Base-by-base conservation (phyloP, 2,797 vertebrate genomes). In the Cercopithecus hamlyni region DNA sequence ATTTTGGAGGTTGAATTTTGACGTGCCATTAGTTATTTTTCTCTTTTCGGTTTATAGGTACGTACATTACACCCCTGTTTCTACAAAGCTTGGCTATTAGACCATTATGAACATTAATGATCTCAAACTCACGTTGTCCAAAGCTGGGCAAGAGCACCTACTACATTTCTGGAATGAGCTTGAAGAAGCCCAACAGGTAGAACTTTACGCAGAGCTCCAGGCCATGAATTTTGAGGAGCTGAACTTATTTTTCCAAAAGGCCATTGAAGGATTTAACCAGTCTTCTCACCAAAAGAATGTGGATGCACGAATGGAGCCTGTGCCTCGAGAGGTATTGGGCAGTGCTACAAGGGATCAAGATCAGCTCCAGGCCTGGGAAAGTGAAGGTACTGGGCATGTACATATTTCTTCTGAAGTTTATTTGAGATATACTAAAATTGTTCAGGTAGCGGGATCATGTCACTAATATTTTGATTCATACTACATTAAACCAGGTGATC, bases 301-400 rank as follows among this genome's bases (percentile, higher is more conserved):
- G 98, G 99, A 99, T 55, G 64, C 96, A 30, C 99, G 99, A 36
- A 99, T 99, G 99, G 99, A 99, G 95, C 99, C 99, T 2, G 99
- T 99, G n/a, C 99, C 99, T 4, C 98, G 98, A 82, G 99, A 99
- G 13, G 99, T 99, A 55, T 97, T 99, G 93, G 99, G 99, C 90
- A 99, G 99, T 17, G 99, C 99, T 10, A 99, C 99, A 0, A 99
- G 99, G 36, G 99, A 99, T 97, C 97, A 96, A 15, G 99, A 98
- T n/a, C 98, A 97, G 84, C 98, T 99, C 7, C 99, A 99, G 84
- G 97, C 98, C 82, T 99, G 99, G 99, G 99, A 99, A 93, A 97
- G 98, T 7, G 97, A 98, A 99, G 99, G 99, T 99, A 97, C 98
- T 98, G 76, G 58, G 20, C 15, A 0, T 6, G 4, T 12, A 19